Percentiles rank a stretch among this genome's conserved stretches.
phyloP scores from a whole-genome alignment of 2,113 vertebrate species.

The Myrmophylax atrothorax region DNA sequence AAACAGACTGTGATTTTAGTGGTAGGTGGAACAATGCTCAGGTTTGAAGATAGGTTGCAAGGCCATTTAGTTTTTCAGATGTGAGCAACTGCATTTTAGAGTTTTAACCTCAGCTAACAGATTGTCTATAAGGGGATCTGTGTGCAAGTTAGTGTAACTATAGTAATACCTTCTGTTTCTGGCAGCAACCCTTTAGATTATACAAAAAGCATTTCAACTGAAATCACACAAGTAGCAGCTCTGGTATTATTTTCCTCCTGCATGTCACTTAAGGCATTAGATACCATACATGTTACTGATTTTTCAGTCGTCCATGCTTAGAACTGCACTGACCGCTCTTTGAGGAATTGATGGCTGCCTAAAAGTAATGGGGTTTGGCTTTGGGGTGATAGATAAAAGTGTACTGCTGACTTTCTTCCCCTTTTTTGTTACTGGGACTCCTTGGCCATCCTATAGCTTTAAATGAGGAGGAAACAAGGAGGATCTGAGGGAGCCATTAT shows the following conservation, averaged over 20 bases:
- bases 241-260: not conserved
- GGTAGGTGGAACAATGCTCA: not conserved
- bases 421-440: not conserved
- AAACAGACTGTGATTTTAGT: not conserved
- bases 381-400: not conserved
- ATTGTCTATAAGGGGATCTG: not conserved
- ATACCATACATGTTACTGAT: not conserved
- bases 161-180: not conserved
- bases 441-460: not conserved
- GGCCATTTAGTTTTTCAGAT: not conserved
- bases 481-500: not conserved
- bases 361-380: not conserved
- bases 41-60: not conserved
- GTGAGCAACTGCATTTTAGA: not conserved
- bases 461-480: not conserved
- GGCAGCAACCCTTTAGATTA: not conserved
- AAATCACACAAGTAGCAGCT: not conserved
- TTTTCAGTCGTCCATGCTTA: not conserved
- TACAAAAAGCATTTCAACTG: not conserved
- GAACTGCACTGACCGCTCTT: not conserved
- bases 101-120: not conserved
- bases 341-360: not conserved
- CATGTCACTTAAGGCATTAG: not conserved
- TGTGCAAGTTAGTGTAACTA: not conserved
- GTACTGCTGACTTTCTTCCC: not conserved